These are phyloP conservation scores for Brassicogethes aeneus DNA, from an alignment of 2,888 invertebrate genomes.

Conservation along the genomic window DNA sequence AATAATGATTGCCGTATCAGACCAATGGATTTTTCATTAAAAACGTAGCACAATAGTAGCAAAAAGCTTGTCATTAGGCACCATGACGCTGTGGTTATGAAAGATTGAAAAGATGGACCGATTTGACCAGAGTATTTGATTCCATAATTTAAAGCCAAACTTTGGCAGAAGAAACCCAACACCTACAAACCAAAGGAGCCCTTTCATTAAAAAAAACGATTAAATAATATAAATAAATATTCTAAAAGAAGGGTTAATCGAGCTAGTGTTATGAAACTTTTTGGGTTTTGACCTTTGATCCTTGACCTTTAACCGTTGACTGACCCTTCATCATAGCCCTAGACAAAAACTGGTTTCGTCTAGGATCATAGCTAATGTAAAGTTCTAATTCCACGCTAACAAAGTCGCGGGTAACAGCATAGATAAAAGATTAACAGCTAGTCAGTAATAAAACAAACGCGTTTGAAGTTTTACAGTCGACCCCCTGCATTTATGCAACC, in stretches of 20 bases:
- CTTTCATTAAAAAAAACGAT: conserved; percentile 9
- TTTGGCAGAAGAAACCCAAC: conserved; percentile 74
- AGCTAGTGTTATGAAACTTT: too few species aligned
- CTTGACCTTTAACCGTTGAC: not conserved
- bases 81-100: conserved; percentile 71
- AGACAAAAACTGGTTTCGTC: too few species aligned
- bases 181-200: conserved; percentile 43
- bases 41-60: conserved; percentile 65
- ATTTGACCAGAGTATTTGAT: conserved; percentile 61
- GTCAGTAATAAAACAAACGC: too few species aligned
- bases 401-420: too few species aligned
- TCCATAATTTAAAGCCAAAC: conserved; percentile 70
- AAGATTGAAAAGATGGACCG: conserved; percentile 72
- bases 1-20: conserved; percentile 74
- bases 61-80: conserved; percentile 70
- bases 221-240: conserved; percentile 1
- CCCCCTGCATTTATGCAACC: too few species aligned
- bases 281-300: not conserved
- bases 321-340: not conserved
- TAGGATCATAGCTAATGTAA: too few species aligned
- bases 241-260: too few species aligned
- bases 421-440: too few species aligned
- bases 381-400: too few species aligned
- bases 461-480: too few species aligned
- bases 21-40: conserved; percentile 67